Evolutionary conservation across 2,113 vertebrate species (phyloP).

Genomic region (Okapia johnstoni): DNA sequence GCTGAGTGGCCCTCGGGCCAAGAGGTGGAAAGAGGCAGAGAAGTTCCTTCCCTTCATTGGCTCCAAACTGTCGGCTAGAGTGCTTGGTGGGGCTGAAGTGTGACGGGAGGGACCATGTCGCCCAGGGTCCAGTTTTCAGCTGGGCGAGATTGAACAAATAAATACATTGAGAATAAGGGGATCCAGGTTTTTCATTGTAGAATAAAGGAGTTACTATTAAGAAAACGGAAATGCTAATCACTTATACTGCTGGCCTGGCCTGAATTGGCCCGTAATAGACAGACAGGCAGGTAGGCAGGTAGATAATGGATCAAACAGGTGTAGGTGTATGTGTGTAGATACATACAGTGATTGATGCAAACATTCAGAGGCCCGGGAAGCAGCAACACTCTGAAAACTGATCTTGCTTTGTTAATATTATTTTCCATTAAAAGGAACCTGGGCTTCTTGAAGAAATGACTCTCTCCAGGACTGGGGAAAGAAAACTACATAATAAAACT

Average conservation of each 20-base stretch:
- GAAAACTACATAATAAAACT: neutral
- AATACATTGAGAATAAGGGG: neutral
- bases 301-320: neutral
- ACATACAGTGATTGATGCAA: neutral
- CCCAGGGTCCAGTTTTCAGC: neutral
- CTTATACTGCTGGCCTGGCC: neutral
- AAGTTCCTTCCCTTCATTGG: neutral
- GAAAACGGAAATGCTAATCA: neutral
- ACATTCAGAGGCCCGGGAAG: neutral
- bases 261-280: neutral
- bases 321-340: fast-evolving
- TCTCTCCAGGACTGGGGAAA: neutral
- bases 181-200: neutral
- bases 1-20: neutral
- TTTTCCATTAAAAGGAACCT: neutral
- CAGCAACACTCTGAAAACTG: neutral
- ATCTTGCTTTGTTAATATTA: neutral
- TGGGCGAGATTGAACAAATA: neutral
- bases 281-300: neutral
- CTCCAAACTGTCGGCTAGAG: neutral
- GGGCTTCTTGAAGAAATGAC: neutral
- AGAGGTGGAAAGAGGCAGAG: neutral
- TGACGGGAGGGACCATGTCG: neutral
- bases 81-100: neutral
- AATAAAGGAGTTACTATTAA: neutral